phyloP scores from a whole-genome alignment of 2,113 vertebrate genomes.

The Ariopsis seemanni region DNA sequence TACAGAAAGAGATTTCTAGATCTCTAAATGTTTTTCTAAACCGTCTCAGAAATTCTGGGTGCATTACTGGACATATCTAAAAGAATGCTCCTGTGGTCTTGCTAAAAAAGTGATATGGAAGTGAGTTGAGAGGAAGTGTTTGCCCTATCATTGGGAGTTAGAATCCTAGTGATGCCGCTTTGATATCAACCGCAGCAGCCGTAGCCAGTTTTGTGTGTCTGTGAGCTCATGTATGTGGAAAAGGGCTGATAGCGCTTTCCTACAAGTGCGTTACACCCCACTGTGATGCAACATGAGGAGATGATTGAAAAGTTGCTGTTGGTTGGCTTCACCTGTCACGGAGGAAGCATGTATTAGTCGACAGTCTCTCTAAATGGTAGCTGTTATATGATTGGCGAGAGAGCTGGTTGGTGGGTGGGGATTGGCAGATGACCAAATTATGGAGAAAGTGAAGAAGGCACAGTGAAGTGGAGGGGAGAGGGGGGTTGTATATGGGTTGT shows the following conservation, averaged over 20 bases:
- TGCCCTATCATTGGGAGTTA: neutral
- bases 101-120: neutral
- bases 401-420: neutral
- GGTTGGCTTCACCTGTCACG: neutral
- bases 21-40: neutral
- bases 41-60: neutral
- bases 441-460: neutral
- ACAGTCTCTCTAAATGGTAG: neutral
- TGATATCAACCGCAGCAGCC: neutral
- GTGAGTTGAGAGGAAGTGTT: neutral
- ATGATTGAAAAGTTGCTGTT: neutral
- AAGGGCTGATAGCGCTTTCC: neutral
- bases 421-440: neutral
- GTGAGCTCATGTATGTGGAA: neutral
- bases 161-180: neutral
- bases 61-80: neutral
- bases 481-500: neutral
- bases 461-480: neutral
- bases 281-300: neutral
- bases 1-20: neutral
- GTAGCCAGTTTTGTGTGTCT: too few relatives aligned
- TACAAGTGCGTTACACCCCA: neutral
- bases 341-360: neutral
- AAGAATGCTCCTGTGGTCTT: neutral
- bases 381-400: neutral